Base-by-base conservation (phyloP, 2,113 vertebrate genomes). In the Oceanodroma tethys region DNA sequence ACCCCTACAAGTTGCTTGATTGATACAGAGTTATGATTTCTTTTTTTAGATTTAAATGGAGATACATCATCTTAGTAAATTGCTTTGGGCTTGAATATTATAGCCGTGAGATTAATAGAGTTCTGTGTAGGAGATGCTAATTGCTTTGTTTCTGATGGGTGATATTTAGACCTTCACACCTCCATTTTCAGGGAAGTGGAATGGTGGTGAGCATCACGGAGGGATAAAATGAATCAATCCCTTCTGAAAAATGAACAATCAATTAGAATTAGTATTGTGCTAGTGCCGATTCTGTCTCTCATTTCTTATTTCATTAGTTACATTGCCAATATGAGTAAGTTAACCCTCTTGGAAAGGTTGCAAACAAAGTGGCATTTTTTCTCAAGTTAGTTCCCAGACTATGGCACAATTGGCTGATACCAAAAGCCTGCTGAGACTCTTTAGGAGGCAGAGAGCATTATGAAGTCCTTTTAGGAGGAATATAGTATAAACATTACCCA, bases 131-230 rank as follows among this genome's bases (percentile, higher is more conserved):
- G 84, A 85, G 42, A 82, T 92, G 40, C 23, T 94, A 34, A 89
- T 89, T 88, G 38, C 50, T 87, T 86, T 67, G 27, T 78, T 94
- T 72, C 88, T 93, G 52, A 56, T 53, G 53, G 55, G 53, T 87
- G 18, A 56, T 95, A 65, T 86, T 81, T 89, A 86, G 52, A 82
- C 65, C 43, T 65, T 47, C 45, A 80, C 42, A 94, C 59, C 48
- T 92, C 71, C 53, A 9, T 87, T 96, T 96, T 65, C 86, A 93
- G 81, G 34, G 36, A 87, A 94, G 63, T 66, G 75, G 95, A 83
- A 72, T 45, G 65, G 58, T 26, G 68, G 48, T 87, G 16, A 95
- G 29, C 29, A 75, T 63, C 48, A 66, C 4, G 23, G n/a, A 43
- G 66, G 68, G 36, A 58, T 93, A 88, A 90, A 71, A 80, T 63